Evolutionary conservation across 1,140 invertebrate genomes (phyloP), one percentile per base, ranked within the genome.

Genomic region (Elymnias hypermnestra): DNA sequence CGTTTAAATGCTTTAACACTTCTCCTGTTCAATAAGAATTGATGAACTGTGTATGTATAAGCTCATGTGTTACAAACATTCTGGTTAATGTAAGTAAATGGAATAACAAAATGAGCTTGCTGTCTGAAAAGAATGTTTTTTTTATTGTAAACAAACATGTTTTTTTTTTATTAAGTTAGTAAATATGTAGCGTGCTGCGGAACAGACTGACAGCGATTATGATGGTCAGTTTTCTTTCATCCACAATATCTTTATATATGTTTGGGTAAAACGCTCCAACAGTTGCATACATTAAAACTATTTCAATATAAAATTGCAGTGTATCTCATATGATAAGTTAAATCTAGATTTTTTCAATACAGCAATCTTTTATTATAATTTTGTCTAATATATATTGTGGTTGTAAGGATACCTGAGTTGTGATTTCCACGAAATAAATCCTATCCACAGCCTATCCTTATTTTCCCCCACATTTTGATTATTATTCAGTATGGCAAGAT

Each of bases 331-430:
- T 77, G 36, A 81, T 83, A 83, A 83, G 82, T 83, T 83, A 82
- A 85, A 85, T 81, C 71, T 83, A 85, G 77, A 71, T 60, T 85
- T 85, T 87, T 87, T 86, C 76, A 86, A 79, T 84, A 86, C 81
- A 83, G 81, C 82, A 70, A 86, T 83, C 79, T 85, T 83, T 86
- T 87, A 83, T 81, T 87, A 86, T 86, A 83, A 86, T 85, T 84
- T 86, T 84, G 86, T 87, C 83, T 87, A 87, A 87, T 87, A 87
- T 87, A 87, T 87, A 87, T 87, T 87, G 86, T 86, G 86, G 86
- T 87, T 86, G 84, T 87, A 87, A 87, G 83, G 84, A 87, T 78
- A 86, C 64, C 67, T 84, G 84, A 79, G 83, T 87, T 86, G 73
- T 87, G 79, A 87, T 87, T 87, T 86, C 77, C 81, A 65, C 60